Base-by-base conservation (phyloP, 2,888 invertebrate species). In the Stenurella melanura region DNA sequence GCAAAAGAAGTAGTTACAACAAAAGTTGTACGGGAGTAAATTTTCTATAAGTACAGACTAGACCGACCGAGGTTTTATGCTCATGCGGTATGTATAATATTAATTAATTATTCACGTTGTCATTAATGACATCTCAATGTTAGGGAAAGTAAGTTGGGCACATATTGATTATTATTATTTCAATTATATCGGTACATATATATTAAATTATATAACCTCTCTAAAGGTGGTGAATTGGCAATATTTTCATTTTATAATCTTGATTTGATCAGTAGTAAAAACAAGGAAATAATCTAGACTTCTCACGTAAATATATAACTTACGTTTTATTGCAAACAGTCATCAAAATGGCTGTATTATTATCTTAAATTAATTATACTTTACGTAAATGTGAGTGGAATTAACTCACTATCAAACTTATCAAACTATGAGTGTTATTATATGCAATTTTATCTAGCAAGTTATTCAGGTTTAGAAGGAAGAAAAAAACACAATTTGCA, bases 311-410 rank as follows among this genome's bases (percentile, higher is more conserved):
- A n/a, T 61, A 30, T 50, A 15, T 30, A 7, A 61, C 30, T n/a
- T 2, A 30, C 9, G 0, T 34, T 63, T 63, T 34, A 63, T 63
- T 34, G 10, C 61, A n/a, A 30, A 7, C 30, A 34, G 61, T 30
- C 61, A 3, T 30, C 34, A 34, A 63, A 17, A 63, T 34, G 34
- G 17, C 34, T 30, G 30, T 34, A 17, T 30, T 63, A 63, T 30
- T 30, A n/a, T 63, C n/a, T 30, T n/a, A 63, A 17, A 63, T 63
- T 34, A 63, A 63, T 63, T 63, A 34, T 11, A 63, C 18, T 34
- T 63, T 34, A 50, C 12, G 50, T 34, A 30, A n/a, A 34, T 11
- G 61, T 63, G 2, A 34, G n/a, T 34, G 34, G 61, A 63, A 63
- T 63, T 63, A 63, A 63, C 30, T 63, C 34, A 63, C 11, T 17